phyloP scores from a whole-genome alignment of 2,888 invertebrate species.

The Sphinx pinastri region DNA sequence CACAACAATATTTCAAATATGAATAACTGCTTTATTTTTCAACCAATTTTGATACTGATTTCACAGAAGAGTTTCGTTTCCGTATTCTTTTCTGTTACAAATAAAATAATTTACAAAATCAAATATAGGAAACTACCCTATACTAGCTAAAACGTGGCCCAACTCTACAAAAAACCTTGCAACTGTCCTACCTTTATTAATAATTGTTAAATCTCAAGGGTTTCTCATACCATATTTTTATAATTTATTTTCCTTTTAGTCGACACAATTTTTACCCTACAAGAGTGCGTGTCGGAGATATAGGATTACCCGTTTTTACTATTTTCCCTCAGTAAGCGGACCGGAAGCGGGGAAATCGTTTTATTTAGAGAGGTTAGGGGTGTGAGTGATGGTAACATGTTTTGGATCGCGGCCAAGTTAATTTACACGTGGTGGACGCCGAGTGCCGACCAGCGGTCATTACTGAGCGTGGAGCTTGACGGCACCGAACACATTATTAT shows the following conservation, averaged over 20 bases:
- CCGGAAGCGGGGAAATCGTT: conserved; percentile 16
- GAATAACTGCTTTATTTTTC: too few species aligned
- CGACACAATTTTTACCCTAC: background rate
- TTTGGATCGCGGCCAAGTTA: conserved; percentile 12
- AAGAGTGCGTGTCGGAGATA: background rate
- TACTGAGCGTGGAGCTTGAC: background rate
- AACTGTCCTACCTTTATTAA: too few species aligned
- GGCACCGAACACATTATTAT: too few species aligned
- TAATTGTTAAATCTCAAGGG: background rate
- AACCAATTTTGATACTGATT: too few species aligned
- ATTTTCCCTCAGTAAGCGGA: conserved; percentile 13
- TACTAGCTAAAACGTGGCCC: too few species aligned
- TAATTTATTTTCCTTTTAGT: background rate
- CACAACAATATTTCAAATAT: too few species aligned
- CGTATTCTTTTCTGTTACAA: too few species aligned
- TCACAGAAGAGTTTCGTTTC: too few species aligned
- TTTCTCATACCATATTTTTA: background rate
- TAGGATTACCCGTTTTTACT: background rate
- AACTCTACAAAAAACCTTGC: too few species aligned
- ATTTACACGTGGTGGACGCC: background rate
- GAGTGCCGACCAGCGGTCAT: background rate
- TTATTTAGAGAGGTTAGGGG: conserved; percentile 9
- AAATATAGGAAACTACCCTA: too few species aligned
- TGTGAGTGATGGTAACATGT: conserved; percentile 10
- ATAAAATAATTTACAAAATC: too few species aligned